Evolutionary conservation across 1,140 invertebrate genomes (phyloP).

Genomic region (Aphis craccivora): DNA sequence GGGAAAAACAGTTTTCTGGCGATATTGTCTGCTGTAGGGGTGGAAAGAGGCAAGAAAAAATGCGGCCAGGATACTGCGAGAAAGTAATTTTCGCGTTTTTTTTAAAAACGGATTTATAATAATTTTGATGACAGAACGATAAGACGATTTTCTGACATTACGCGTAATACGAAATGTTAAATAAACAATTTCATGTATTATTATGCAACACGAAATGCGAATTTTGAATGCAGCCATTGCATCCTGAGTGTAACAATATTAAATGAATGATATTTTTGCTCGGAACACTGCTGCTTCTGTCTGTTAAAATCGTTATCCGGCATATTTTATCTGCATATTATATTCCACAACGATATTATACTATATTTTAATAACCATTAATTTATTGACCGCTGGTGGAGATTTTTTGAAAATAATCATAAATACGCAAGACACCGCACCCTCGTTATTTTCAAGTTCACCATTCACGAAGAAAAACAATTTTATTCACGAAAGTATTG

Average conservation of each 20-base stretch:
- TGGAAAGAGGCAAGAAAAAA: no score
- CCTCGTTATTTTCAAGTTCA: not conserved
- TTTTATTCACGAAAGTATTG: slow-evolving; percentile 20
- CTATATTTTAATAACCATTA: not conserved
- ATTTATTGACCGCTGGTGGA: not conserved
- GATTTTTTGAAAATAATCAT: not conserved
- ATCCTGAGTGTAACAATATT: not conserved
- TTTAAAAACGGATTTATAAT: no score
- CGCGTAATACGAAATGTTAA: no score
- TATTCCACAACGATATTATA: not conserved
- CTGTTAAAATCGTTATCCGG: not conserved
- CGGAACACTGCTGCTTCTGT: not conserved
- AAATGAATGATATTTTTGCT: not conserved
- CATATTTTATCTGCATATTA: not conserved
- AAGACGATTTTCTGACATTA: no score
- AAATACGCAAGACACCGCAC: not conserved
- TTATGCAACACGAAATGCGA: no score
- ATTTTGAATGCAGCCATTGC: no score
- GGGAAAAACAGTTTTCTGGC: no score
- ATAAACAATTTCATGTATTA: no score
- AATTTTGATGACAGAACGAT: no score
- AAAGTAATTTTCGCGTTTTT: no score
- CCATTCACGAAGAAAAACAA: slow-evolving; percentile 4
- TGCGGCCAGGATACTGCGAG: no score
- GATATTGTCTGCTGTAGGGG: no score